These are phyloP conservation scores for Echiichthys vipera DNA, from an alignment of 2,797 vertebrate genomes.

Conservation along the genomic window DNA sequence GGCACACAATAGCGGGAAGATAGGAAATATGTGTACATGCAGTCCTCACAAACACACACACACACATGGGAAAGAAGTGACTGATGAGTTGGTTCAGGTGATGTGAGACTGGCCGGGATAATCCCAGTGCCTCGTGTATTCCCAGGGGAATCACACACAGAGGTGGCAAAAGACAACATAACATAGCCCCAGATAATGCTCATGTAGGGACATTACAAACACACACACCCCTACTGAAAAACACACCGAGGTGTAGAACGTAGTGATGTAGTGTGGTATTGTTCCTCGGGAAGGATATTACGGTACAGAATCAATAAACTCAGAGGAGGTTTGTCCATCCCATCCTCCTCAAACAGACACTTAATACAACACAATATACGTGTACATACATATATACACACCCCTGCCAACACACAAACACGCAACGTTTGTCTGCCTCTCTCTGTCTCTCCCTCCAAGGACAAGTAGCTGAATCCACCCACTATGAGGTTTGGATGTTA, in stretches of 20 bases:
- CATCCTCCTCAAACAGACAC: constrained; percentile 64
- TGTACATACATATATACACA: constrained; percentile 40
- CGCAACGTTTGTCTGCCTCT: constrained; percentile 11
- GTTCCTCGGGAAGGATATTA: constrained; percentile 49
- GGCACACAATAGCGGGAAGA: constrained; percentile 9
- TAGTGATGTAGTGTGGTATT: constrained; percentile 36
- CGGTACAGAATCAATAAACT: constrained; percentile 71
- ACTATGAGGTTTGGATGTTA: constrained; percentile 51
- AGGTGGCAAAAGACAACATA: constrained; percentile 60
- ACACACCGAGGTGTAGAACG: constrained; percentile 37
- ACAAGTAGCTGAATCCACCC: constrained; percentile 55
- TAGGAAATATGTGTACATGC: constrained; percentile 29
- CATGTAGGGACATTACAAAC: constrained; percentile 50
- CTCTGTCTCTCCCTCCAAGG: constrained; percentile 57
- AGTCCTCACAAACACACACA: constrained; percentile 1
- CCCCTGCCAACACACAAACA: constrained; percentile 8
- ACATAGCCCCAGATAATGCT: constrained; percentile 33
- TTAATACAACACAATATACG: constrained; percentile 40
- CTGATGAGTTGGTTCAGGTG: constrained; percentile 75
- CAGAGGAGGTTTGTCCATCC: constrained; percentile 59
- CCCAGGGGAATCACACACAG: constrained; percentile 55
- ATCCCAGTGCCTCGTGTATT: constrained; percentile 65
- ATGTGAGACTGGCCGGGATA: constrained; percentile 68
- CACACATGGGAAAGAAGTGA: constrained; percentile 42
- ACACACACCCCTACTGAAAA: constrained; percentile 30